These are phyloP conservation scores for Crepidodera aurea DNA, from an alignment of 2,888 invertebrate species.

Conservation along the genomic window DNA sequence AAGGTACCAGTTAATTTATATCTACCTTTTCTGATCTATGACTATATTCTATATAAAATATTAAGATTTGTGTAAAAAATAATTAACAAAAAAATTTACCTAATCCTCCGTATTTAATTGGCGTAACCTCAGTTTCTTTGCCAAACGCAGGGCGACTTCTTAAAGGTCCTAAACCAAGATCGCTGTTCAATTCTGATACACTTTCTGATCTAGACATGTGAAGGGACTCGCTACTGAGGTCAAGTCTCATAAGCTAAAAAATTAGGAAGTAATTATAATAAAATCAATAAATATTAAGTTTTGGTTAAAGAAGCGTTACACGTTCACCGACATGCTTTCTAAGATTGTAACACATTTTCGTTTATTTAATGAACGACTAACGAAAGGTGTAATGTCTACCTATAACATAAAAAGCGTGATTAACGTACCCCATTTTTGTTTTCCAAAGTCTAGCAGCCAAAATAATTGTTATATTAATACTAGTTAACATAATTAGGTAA, in stretches of 20 bases:
- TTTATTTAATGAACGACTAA: background rate
- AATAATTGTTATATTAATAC: constrained; percentile 36
- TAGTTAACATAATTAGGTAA: constrained; percentile 33
- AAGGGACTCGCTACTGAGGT: constrained; percentile 80
- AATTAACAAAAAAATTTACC: constrained; percentile 63
- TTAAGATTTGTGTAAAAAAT: background rate
- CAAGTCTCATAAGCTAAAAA: constrained; percentile 79
- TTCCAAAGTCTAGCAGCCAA: constrained; percentile 71
- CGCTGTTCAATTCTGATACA: constrained; percentile 82
- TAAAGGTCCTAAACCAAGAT: constrained; percentile 57
- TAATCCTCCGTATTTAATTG: constrained; percentile 82
- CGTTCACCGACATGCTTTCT: background rate
- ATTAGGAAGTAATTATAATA: no score
- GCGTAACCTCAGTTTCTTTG: constrained; percentile 65
- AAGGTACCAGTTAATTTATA: constrained; percentile 9
- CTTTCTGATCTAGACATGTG: constrained; percentile 84
- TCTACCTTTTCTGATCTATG: constrained; percentile 6
- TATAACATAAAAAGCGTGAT: constrained; percentile 4
- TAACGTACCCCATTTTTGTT: constrained; percentile 72
- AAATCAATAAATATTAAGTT: background rate
- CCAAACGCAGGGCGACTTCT: constrained; percentile 56
- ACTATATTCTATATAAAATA: constrained; percentile 2
- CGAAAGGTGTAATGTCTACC: background rate
- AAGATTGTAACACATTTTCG: background rate
- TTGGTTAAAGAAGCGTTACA: background rate